phyloP scores from a whole-genome alignment of 2,797 vertebrate species.

The Cyprinella venusta region DNA sequence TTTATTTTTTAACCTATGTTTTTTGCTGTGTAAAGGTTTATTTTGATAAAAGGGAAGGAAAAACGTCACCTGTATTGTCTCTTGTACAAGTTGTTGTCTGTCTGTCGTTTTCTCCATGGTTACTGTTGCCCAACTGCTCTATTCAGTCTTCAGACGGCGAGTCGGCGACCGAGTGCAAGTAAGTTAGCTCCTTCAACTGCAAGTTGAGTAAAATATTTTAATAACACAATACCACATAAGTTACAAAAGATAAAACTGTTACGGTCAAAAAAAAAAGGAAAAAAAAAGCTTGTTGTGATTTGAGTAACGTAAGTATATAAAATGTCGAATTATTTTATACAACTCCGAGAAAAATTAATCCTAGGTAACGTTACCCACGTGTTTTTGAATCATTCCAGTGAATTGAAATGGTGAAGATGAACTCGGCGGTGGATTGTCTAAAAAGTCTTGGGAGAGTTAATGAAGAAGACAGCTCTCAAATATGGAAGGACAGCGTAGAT shows the following conservation, averaged over 20 bases:
- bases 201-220: neutral
- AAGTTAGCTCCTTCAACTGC: neutral
- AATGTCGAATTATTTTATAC: neutral
- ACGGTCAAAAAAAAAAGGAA: too few relatives aligned
- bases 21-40: neutral
- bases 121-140: slow-evolving; percentile 21
- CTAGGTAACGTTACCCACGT: neutral
- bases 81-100: neutral
- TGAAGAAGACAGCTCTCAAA: neutral
- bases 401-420: neutral
- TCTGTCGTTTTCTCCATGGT: slow-evolving; percentile 36
- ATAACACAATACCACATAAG: neutral
- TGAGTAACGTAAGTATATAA: neutral
- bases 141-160: neutral
- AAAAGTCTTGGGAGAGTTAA: neutral
- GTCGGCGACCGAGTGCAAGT: neutral
- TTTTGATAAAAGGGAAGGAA: neutral
- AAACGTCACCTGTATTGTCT: neutral
- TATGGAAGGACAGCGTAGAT: neutral
- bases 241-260: neutral
- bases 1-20: neutral
- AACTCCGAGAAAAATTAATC: neutral
- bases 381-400: neutral
- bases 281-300: neutral
- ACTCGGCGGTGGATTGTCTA: neutral